Evolutionary conservation across 1,140 invertebrate genomes (phyloP), one percentile per base, ranked within the genome.

Genomic region (Aricia agestis): DNA sequence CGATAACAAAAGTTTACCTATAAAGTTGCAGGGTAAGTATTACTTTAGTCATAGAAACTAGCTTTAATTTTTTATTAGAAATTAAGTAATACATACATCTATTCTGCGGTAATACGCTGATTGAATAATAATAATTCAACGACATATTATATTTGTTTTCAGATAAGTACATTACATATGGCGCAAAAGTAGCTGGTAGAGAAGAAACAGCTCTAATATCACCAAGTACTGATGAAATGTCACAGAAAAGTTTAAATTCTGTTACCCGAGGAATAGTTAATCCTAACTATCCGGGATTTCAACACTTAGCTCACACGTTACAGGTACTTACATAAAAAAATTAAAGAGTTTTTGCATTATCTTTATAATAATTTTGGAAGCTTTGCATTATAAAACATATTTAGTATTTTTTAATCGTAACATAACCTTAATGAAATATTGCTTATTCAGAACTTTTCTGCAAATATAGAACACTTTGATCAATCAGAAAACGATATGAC

Each of bases 231-330:
- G 87, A 91, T 86, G 90, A 92, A 72, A 92, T 91, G 82, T 92
- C 85, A 76, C 85, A 90, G 73, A 87, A 90, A 70, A 82, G 78
- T 70, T 67, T 82, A 57, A 84, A 85, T 73, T 78, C 80, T 65
- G 79, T 92, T 67, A 90, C 92, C n/a, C 92, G 95, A 74, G 95
- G 95, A 61, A 96, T 96, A 71, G 94, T 95, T 75, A 96, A 96
- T 87, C 95, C 95, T 9, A 96, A 96, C 85, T 96, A 96, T 86
- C 95, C 95, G 9, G 95, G 95, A 41, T 94, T 95, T 79, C 94
- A 94, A 81, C 94, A 94, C 82, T 87, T 93, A 74, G 93, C 93
- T 7, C 93, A 93, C 72, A 93, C 93, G 63, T 84, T 94, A 73
- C 92, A 82, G 86, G 91, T 92, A 70, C 52, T 6, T 32, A 25